Base-by-base conservation (phyloP, 1,140 invertebrate genomes). In the Eubasilissa regina region DNA sequence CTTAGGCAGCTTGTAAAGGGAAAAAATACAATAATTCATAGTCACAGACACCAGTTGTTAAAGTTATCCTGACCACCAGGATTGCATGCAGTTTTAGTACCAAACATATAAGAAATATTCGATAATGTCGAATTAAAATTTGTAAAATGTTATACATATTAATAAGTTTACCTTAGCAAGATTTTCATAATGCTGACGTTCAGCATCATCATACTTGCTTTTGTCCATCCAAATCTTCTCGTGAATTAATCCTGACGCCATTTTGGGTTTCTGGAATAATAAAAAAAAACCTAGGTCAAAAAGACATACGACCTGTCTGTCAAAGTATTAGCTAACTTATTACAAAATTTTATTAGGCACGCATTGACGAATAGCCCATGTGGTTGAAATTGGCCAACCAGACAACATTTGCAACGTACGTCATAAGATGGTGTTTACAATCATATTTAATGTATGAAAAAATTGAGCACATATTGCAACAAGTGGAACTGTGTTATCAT, bases 121-220 rank as follows among this genome's bases (percentile, higher is more conserved):
- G 25, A 43, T 25, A 25, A 73, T 19, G 21, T 70, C 17, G 53
- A 73, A 55, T 53, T 73, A 13, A 73, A 44, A 74, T 43, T 17
- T 25, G 72, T 12, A 4, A 53, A 74, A 44, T 58, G 0, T 58
- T 58, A 6, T 58, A 19, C 35, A 66, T 44, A 13, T 11, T 12
- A 66, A 48, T 66, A 66, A 58, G 43, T 83, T 80, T 85, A 91
- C 91, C 88, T 92, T 92, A 58, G 89, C 88, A 48, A 91, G 83
- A 12, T 88, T 88, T 86, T 92, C 90, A 84, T 91, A 91, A 82
- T 92, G 92, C 47, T 88, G 83, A 66, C 87, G 86, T 85, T 94
- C 92, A 53, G 92, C 92, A 85, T 92, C 91, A 84, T 90, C 91
- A 62, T 78, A 80, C 17, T 60, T 64, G 70, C 68, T 48, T 51